phyloP scores from a whole-genome alignment of 1,140 invertebrate genomes.

The Drosophila teissieri region DNA sequence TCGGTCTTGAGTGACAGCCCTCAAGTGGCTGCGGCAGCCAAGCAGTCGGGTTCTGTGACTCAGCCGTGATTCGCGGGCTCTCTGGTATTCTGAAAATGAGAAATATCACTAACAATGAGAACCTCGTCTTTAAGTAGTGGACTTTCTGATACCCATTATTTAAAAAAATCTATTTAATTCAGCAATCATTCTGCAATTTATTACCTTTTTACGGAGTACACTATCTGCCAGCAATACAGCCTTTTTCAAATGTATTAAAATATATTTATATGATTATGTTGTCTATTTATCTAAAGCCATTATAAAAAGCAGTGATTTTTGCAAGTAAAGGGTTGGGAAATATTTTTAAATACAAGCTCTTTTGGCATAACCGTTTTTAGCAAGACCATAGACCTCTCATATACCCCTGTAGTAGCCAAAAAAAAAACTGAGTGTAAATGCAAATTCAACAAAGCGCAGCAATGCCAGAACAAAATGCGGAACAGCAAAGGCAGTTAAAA shows the following conservation, averaged over 20 bases:
- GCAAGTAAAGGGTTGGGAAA: too few relatives aligned
- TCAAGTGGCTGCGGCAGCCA: slow-evolving; percentile 45
- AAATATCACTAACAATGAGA: slow-evolving; percentile 38
- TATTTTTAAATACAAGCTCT: too few relatives aligned
- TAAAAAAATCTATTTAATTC: background rate
- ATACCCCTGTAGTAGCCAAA: background rate
- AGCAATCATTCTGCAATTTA: too few relatives aligned
- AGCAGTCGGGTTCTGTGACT: slow-evolving; percentile 33
- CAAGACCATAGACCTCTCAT: background rate
- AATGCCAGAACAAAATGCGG: slow-evolving; percentile 50
- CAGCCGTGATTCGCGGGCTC: slow-evolving; percentile 29
- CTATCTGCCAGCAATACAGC: too few relatives aligned
- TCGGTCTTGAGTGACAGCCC: slow-evolving; percentile 66
- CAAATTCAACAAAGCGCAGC: slow-evolving; percentile 52
- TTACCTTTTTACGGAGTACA: too few relatives aligned
- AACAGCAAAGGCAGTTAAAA: slow-evolving; percentile 46
- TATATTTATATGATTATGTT: too few relatives aligned
- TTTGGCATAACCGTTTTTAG: too few relatives aligned
- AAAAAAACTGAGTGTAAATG: slow-evolving; percentile 11
- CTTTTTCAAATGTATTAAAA: too few relatives aligned
- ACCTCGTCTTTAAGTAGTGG: background rate
- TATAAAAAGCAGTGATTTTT: too few relatives aligned
- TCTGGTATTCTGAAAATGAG: slow-evolving; percentile 16
- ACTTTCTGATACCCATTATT: slow-evolving; percentile 11
- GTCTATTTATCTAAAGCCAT: too few relatives aligned